phyloP scores from a whole-genome alignment of 2,888 invertebrate genomes.

The Heliconius hortense region DNA sequence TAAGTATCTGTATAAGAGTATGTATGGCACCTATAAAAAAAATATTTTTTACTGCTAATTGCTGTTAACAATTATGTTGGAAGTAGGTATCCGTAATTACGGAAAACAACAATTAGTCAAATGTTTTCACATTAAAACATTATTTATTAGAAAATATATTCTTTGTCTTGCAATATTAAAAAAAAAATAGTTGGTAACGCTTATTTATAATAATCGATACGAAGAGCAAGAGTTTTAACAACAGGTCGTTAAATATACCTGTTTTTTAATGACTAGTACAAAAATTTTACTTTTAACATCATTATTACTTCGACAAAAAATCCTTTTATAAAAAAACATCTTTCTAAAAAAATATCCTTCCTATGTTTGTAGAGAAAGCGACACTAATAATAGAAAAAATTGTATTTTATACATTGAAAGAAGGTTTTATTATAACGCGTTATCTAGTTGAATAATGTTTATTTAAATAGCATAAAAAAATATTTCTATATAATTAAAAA shows the following conservation, averaged over 20 bases:
- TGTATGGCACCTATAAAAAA: no score
- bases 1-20: not conserved
- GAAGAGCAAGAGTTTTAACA: not conserved
- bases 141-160: not conserved
- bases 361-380: no score
- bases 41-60: not conserved
- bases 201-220: not conserved
- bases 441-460: no score
- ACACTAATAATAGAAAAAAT: no score
- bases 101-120: not conserved
- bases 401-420: no score
- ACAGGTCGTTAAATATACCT: conserved; percentile 5
- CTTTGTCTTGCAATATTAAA: not conserved
- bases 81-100: not conserved
- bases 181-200: not conserved
- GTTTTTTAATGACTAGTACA: not conserved
- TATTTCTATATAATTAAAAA: no score
- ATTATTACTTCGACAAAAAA: not conserved
- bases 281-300: not conserved
- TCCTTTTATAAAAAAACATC: not conserved
- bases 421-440: no score
- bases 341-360: no score
- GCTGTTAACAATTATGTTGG: not conserved
- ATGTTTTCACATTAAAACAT: not conserved
- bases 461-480: no score